Evolutionary conservation across 1,140 invertebrate species (phyloP).

Genomic region (Lasioglossum albipes): DNA sequence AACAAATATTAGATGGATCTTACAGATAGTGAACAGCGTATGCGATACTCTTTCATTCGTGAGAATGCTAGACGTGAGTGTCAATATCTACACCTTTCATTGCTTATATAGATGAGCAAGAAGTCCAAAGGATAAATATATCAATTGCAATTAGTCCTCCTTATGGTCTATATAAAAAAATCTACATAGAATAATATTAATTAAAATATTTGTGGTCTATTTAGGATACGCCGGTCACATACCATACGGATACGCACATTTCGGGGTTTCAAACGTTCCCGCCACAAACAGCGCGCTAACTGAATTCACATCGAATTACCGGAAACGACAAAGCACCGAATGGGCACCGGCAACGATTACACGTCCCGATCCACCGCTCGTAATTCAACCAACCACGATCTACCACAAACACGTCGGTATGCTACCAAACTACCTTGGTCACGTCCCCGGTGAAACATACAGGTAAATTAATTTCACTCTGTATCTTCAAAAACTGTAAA

Average conservation of each 20-base stretch:
- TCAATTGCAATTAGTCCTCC: too few species aligned
- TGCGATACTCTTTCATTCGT: constrained; percentile 57
- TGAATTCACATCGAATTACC: constrained; percentile 86
- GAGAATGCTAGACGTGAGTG: constrained; percentile 57
- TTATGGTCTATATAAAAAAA: too few species aligned
- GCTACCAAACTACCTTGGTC: constrained; percentile 86
- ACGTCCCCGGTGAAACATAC: constrained; percentile 85
- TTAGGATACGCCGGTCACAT: constrained; percentile 85
- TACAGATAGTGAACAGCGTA: constrained; percentile 52
- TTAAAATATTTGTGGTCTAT: constrained; percentile 18
- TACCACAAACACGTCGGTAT: constrained; percentile 86
- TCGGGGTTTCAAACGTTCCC: constrained; percentile 83
- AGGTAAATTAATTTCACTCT: constrained; percentile 75
- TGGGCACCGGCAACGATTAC: constrained; percentile 84
- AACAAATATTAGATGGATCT: constrained; percentile 46
- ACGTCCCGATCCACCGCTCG: constrained; percentile 79
- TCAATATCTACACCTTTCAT: neutral
- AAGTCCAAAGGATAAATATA: too few species aligned
- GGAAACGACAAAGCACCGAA: constrained; percentile 83
- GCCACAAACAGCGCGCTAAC: constrained; percentile 84
- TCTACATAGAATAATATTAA: too few species aligned
- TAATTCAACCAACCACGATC: constrained; percentile 81
- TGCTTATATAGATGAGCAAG: too few species aligned
- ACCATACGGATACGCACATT: constrained; percentile 83
- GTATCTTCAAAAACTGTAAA: neutral